These are phyloP conservation scores for Ephydatia muelleri DNA, from an alignment of 37 sponge, comb jelly and placozoan species.

Conservation along the genomic window DNA sequence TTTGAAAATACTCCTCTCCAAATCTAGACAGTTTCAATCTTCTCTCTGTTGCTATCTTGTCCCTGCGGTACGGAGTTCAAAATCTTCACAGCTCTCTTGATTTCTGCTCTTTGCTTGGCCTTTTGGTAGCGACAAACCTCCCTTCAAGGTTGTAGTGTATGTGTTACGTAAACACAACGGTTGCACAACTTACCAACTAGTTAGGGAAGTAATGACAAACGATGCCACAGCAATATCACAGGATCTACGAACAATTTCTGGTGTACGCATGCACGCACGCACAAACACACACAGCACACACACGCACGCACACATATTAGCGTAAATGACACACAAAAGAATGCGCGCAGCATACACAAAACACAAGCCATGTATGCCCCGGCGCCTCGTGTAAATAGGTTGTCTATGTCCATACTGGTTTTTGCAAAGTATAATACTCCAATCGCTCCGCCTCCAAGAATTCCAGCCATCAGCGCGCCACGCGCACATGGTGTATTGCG, in stretches of 20 bases:
- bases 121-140: conserved; percentile 39
- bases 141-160: conserved; percentile 22
- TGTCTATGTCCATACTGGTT: conserved; percentile 37
- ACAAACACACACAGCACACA: not conserved
- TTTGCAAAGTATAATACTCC: conserved; percentile 66
- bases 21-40: not conserved
- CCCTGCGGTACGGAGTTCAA: conserved; percentile 21
- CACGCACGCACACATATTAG: not conserved
- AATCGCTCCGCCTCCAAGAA: conserved; percentile 44
- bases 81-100: conserved; percentile 48
- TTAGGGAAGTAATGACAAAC: conserved; percentile 45
- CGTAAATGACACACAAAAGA: not conserved
- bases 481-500: conserved; percentile 80
- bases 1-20: no score
- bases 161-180: not conserved
- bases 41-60: no score
- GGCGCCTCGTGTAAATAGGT: not conserved
- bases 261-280: not conserved
- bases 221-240: conserved; percentile 75
- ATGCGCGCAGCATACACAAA: not conserved
- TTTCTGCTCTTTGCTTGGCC: conserved; percentile 47
- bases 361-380: not conserved
- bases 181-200: conserved; percentile 59
- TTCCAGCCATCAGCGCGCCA: conserved; percentile 70
- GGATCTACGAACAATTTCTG: conserved; percentile 72